Percentiles rank a stretch among this genome's conserved stretches.
phyloP scores from a whole-genome alignment of 2,888 invertebrate genomes.

The Elegia similella region DNA sequence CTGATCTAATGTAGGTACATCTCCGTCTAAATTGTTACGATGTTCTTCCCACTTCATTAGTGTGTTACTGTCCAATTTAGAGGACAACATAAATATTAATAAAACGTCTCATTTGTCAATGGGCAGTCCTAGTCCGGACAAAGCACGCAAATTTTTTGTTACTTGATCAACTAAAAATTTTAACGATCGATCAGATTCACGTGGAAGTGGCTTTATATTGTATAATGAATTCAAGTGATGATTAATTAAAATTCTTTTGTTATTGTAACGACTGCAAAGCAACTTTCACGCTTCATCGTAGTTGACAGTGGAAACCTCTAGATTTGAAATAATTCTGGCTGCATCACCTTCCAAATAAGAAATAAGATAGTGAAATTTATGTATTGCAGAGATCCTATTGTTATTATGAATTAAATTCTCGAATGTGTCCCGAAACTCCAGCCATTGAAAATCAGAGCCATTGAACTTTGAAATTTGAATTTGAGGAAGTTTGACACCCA shows the following conservation, averaged over 20 bases:
- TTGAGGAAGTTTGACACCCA: conserved; percentile 17
- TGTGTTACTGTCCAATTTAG: conserved; percentile 24
- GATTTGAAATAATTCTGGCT: conserved; percentile 25
- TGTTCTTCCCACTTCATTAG: conserved; percentile 30
- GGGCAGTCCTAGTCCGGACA: conserved; percentile 29
- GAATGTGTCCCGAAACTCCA: conserved; percentile 30
- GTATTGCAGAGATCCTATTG: too few relatives aligned
- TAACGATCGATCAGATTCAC: conserved; percentile 26
- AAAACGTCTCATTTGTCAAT: conserved; percentile 19
- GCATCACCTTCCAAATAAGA: conserved; percentile 31
- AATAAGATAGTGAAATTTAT: too few relatives aligned
- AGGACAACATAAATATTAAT: conserved; percentile 27
- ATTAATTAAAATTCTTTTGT: conserved; percentile 25
- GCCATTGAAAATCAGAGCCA: conserved; percentile 28
- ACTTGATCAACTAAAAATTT: conserved; percentile 30
- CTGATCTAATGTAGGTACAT: conserved; percentile 27
- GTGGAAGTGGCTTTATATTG: conserved; percentile 21
- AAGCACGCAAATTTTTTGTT: conserved; percentile 29
- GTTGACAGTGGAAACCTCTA: conserved; percentile 28
- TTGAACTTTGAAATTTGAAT: conserved; percentile 28
- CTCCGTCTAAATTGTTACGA: too few relatives aligned
- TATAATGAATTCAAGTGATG: too few relatives aligned
- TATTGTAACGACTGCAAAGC: conserved; percentile 27
- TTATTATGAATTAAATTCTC: conserved; percentile 10
- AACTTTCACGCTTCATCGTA: conserved; percentile 31